Conservation (phyloP, 2,113 vertebrate genomes). For the Microtus ochrogaster region DNA sequence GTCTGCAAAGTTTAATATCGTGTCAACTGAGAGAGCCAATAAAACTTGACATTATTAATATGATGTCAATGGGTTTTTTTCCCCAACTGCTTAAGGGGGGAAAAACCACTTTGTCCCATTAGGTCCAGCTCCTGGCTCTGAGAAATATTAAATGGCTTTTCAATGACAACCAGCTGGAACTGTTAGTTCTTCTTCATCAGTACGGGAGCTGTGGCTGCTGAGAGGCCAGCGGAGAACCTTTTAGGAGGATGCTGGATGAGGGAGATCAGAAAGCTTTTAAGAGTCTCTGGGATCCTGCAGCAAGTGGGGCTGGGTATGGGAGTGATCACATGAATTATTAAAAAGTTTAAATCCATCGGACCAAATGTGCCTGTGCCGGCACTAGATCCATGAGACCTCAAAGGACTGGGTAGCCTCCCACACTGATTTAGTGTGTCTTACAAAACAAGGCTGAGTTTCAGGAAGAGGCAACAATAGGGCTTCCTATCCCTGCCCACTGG, state of each 20-base stretch:
- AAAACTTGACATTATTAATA: constrained; percentile 89
- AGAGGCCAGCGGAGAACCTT: constrained; percentile 79
- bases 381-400: constrained; percentile 38
- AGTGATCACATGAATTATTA: constrained; percentile 79
- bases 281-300: constrained; percentile 49
- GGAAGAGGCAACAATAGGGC: neutral
- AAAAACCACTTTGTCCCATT: constrained; percentile 86
- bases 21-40: constrained; percentile 87
- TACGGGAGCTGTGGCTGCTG: constrained; percentile 49
- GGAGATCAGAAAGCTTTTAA: constrained; percentile 74
- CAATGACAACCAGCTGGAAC: constrained; percentile 85
- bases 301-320: constrained; percentile 43
- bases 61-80: constrained; percentile 85
- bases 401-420: constrained; percentile 4
- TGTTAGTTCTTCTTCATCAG: constrained; percentile 84
- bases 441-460: neutral
- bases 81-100: constrained; percentile 85
- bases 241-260: constrained; percentile 75
- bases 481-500: too few species aligned
- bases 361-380: neutral
- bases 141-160: constrained; percentile 88
- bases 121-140: constrained; percentile 81
- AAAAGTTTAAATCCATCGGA: constrained; percentile 65
- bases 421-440: constrained; percentile 1
- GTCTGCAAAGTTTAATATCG: constrained; percentile 89